Conservation (phyloP, 2,888 invertebrate species). For the Spicauda simplicius region DNA sequence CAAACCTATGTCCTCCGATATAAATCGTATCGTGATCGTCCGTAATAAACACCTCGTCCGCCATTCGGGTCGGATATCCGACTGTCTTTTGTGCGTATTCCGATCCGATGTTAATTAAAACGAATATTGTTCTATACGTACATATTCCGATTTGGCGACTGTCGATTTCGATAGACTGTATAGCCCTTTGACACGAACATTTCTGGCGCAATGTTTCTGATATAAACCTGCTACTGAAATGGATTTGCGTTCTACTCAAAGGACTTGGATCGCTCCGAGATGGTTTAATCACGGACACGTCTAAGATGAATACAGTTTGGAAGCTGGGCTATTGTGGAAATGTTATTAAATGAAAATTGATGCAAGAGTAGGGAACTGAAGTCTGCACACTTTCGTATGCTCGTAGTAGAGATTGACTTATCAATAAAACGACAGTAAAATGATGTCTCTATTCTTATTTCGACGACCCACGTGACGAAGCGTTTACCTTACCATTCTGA, state of each 20-base stretch:
- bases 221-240: conserved; percentile 19
- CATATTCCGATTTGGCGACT: conserved; percentile 31
- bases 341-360: conserved; percentile 8
- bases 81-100: conserved; percentile 70
- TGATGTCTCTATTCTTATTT: no score
- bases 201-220: conserved; percentile 25
- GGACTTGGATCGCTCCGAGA: conserved; percentile 1
- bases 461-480: no score
- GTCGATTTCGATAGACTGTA: conserved; percentile 29
- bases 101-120: conserved; percentile 74
- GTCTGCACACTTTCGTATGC: no score
- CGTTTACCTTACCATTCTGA: no score
- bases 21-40: conserved; percentile 43
- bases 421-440: no score
- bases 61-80: conserved; percentile 60
- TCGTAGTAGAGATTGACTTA: no score
- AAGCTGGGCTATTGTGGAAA: not conserved
- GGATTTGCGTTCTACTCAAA: conserved; percentile 25
- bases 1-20: not conserved
- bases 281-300: conserved; percentile 4
- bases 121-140: conserved; percentile 59
- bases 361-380: no score
- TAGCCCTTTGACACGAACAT: conserved; percentile 27
- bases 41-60: conserved; percentile 35
- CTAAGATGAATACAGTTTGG: conserved; percentile 12